Base-by-base conservation (phyloP, 2,888 invertebrate species). In the Druceiella hillmani region DNA sequence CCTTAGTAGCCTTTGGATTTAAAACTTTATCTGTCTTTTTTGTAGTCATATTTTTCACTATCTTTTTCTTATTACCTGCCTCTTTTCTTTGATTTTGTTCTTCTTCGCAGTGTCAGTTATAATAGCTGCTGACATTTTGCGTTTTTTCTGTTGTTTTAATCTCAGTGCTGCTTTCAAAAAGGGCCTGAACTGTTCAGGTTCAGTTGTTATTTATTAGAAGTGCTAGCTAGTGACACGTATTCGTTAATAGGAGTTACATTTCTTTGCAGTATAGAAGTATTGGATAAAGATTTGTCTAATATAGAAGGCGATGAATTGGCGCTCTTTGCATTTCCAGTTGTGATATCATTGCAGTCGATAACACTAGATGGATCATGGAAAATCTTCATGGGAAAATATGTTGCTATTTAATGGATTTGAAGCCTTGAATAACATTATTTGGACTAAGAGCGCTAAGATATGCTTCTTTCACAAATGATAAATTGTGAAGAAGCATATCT, bases 351-450 rank as follows among this genome's bases (percentile, higher is more conserved):
- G n/a, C n/a, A n/a, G n/a, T n/a, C n/a, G n/a, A n/a, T n/a, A n/a
- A n/a, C n/a, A n/a, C n/a, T n/a, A n/a, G n/a, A n/a, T n/a, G n/a
- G n/a, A n/a, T n/a, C n/a, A n/a, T n/a, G n/a, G n/a, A n/a, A n/a
- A n/a, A n/a, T n/a, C n/a, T n/a, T n/a, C n/a, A n/a, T n/a, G n/a
- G n/a, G n/a, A n/a, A n/a, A n/a, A n/a, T n/a, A n/a, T n/a, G n/a
- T n/a, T n/a, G n/a, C n/a, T n/a, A n/a, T n/a, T n/a, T n/a, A n/a
- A n/a, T n/a, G n/a, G n/a, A n/a, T n/a, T n/a, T n/a, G n/a, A n/a
- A n/a, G n/a, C n/a, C n/a, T n/a, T n/a, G n/a, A n/a, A n/a, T n/a
- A 30, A 44, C 36, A 44, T 49, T 46, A 9, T 44, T 39, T 27
- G 37, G 45, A 32, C 40, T 43, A 33, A 49, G 43, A 36, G 46